Evolutionary conservation across 2,888 invertebrate species (phyloP).

Genomic region (Zygothrica quintamaculata): DNA sequence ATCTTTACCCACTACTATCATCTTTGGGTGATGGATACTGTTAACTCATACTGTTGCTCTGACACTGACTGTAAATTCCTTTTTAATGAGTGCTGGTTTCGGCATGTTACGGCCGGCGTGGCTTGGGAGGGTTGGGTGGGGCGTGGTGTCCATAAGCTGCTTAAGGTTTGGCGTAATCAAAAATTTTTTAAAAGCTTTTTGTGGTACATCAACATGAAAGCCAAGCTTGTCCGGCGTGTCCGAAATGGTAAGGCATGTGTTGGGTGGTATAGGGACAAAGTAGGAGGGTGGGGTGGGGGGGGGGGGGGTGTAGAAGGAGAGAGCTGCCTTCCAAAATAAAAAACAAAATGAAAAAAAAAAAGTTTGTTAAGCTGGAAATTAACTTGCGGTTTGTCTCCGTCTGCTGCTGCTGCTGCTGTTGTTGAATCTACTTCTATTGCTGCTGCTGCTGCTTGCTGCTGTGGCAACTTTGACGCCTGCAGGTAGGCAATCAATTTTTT

Average conservation of each 20-base stretch:
- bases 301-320: conserved; percentile 4
- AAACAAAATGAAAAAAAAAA: conserved; percentile 33
- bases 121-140: too few species aligned
- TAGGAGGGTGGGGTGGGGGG: neutral
- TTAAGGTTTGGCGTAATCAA: conserved; percentile 82
- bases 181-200: conserved; percentile 79
- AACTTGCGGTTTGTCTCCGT: conserved; percentile 75
- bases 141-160: conserved; percentile 71
- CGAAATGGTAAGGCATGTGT: conserved; percentile 13
- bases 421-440: neutral
- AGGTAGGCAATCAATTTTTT: conserved; percentile 76
- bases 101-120: conserved; percentile 35
- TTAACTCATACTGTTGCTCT: conserved; percentile 2
- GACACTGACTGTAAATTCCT: conserved; percentile 68
- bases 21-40: conserved; percentile 6
- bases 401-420: conserved; percentile 7
- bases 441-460: conserved; percentile 43
- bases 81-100: conserved; percentile 75
- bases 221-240: conserved; percentile 35
- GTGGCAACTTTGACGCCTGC: conserved; percentile 76
- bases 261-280: conserved; percentile 7
- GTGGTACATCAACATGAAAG: conserved; percentile 74
- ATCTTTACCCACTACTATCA: too few species aligned
- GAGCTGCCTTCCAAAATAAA: conserved; percentile 9
- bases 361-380: conserved; percentile 80